Conservation (phyloP, 1,140 invertebrate species). For the Micrasema longulum region DNA sequence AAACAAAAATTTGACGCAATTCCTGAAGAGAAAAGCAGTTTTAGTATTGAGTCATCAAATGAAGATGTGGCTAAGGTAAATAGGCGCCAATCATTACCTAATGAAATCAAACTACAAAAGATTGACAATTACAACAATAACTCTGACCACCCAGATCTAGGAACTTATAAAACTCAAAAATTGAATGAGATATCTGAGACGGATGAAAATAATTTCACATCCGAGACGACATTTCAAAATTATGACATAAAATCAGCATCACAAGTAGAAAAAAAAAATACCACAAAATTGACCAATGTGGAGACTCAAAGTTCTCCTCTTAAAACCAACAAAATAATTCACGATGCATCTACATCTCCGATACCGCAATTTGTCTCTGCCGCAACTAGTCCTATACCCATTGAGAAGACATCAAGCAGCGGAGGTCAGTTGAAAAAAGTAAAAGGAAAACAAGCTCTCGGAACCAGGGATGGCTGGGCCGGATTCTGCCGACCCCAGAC, state of each 20-base stretch:
- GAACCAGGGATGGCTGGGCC: constrained; percentile 55
- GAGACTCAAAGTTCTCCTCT: constrained; percentile 13
- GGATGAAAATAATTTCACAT: constrained; percentile 1
- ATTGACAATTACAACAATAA: constrained; percentile 4
- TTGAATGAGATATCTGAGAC: constrained; percentile 3
- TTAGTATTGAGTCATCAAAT: constrained; percentile 64
- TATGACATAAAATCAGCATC: too few relatives aligned
- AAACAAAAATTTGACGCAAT: constrained; percentile 66
- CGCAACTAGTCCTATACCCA: constrained; percentile 52
- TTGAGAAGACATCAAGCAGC: background rate
- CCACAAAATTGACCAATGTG: background rate
- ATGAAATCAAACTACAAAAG: constrained; percentile 36
- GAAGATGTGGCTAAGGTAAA: constrained; percentile 46
- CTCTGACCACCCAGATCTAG: too few relatives aligned
- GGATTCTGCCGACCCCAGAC: constrained; percentile 53
- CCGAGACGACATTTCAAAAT: too few relatives aligned
- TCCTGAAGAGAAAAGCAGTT: constrained; percentile 66
- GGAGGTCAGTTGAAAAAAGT: constrained; percentile 34
- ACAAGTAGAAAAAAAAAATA: too few relatives aligned
- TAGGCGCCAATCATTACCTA: constrained; percentile 39
- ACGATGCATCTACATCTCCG: constrained; percentile 49
- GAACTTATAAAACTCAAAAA: background rate
- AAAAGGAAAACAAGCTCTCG: constrained; percentile 53
- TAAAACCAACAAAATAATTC: constrained; percentile 12
- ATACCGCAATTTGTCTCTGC: constrained; percentile 48